A percentile compares a stretch with the other conserved stretches of the same genome.
Evolutionary conservation across 2,888 invertebrate species (phyloP).

Genomic region (Tuta absoluta): DNA sequence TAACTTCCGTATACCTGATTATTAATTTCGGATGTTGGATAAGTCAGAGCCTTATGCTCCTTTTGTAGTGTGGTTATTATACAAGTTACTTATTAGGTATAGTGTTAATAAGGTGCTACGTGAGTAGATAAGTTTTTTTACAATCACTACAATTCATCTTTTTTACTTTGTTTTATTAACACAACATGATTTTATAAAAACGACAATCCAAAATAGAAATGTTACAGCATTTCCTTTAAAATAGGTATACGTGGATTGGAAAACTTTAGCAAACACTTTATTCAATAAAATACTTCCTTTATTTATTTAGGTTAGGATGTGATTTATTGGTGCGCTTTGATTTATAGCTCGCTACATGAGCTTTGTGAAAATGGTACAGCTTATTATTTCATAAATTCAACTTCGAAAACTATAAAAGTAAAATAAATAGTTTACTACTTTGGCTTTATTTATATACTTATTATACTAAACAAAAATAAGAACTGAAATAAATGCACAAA

Average conservation of each 20-base stretch:
- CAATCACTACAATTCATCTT: no score
- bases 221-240: conserved; percentile 9
- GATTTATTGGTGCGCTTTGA: conserved; percentile 8
- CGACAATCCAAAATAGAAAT: neutral
- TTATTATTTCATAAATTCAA: neutral
- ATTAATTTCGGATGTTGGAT: neutral
- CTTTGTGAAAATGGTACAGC: neutral
- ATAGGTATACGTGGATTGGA: conserved; percentile 13
- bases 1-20: neutral
- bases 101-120: no score
- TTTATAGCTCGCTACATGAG: neutral
- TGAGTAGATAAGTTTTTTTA: no score
- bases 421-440: no score
- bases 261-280: conserved; percentile 10
- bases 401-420: neutral
- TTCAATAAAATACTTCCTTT: conserved; percentile 7
- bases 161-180: no score
- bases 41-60: neutral
- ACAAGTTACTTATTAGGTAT: no score
- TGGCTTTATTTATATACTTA: no score
- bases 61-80: no score
- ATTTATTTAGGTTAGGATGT: conserved; percentile 14
- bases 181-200: no score
- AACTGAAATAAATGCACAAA: no score
- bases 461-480: no score